These are phyloP conservation scores for Sminthopsis crassicaudata DNA, from an alignment of 2,113 vertebrate genomes.

Conservation along the genomic window DNA sequence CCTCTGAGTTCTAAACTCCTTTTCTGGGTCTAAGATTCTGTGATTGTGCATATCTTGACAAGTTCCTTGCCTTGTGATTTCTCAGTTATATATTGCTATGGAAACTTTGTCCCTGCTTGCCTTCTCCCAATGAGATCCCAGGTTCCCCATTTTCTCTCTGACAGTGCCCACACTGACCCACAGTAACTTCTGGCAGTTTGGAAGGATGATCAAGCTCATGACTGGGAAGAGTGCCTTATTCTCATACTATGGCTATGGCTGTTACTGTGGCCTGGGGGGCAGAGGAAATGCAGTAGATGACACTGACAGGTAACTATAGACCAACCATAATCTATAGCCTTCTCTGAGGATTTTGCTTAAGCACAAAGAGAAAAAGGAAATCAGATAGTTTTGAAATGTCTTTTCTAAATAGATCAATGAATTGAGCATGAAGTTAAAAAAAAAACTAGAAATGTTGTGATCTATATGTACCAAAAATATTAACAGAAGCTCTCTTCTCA, in stretches of 20 bases:
- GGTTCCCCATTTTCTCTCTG: neutral
- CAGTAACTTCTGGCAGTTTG: conserved; percentile 71
- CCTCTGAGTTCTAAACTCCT: neutral
- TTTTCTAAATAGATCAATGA: neutral
- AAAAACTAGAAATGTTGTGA: too few species aligned
- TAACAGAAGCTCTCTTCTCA: too few species aligned
- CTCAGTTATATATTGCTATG: neutral
- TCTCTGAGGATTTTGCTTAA: neutral
- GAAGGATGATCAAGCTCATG: conserved; percentile 56
- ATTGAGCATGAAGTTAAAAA: neutral
- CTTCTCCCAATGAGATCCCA: neutral
- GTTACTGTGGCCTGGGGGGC: conserved; percentile 76
- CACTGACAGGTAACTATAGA: conserved; percentile 73
- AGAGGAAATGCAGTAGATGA: conserved; percentile 69
- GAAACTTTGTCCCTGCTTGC: fast-evolving
- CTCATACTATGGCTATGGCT: conserved; percentile 69
- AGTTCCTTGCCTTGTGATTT: neutral
- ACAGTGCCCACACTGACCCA: conserved; percentile 52
- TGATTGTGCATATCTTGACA: neutral
- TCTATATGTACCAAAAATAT: too few species aligned
- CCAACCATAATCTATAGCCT: neutral
- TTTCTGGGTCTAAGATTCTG: neutral
- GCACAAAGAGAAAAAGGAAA: neutral
- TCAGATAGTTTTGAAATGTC: neutral
- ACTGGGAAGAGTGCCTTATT: conserved; percentile 60